phyloP scores from a whole-genome alignment of 2,888 invertebrate genomes.

The Thymelicus acteon region DNA sequence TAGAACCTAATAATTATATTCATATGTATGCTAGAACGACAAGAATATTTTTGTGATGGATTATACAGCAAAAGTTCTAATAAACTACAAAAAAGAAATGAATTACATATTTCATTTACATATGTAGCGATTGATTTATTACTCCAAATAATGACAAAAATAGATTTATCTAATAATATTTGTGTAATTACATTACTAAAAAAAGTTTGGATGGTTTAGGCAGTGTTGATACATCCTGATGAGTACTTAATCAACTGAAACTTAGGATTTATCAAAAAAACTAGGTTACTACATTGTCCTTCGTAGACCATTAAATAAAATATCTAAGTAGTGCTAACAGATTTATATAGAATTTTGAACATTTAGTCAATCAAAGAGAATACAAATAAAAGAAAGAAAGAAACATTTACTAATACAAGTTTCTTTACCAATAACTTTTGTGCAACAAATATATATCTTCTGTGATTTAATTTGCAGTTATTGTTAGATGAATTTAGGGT shows the following conservation, averaged over 20 bases:
- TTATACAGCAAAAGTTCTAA: conserved; percentile 47
- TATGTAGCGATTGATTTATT: not conserved
- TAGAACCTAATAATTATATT: conserved; percentile 43
- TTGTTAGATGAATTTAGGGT: conserved; percentile 8
- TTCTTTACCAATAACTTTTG: no score
- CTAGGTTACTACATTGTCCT: no score
- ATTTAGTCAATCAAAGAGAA: no score
- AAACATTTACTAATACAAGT: no score
- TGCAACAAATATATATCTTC: no score
- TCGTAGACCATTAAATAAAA: no score
- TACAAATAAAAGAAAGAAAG: no score
- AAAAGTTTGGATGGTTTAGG: not conserved
- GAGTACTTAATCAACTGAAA: no score
- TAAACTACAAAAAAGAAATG: conserved; percentile 41
- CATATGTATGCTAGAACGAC: conserved; percentile 47
- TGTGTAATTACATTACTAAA: no score
- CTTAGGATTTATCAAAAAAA: no score
- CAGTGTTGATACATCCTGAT: conserved; percentile 11
- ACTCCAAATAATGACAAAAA: not conserved
- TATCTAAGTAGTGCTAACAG: no score
- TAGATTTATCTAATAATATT: not conserved
- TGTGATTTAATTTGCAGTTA: not conserved
- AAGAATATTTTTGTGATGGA: conserved; percentile 54
- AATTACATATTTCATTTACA: not conserved
- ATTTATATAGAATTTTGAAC: no score